A percentile compares a stretch with the other conserved stretches of the same genome.
Evolutionary conservation across 2,797 vertebrate species (phyloP).

Genomic region (Pangasius djambal): DNA sequence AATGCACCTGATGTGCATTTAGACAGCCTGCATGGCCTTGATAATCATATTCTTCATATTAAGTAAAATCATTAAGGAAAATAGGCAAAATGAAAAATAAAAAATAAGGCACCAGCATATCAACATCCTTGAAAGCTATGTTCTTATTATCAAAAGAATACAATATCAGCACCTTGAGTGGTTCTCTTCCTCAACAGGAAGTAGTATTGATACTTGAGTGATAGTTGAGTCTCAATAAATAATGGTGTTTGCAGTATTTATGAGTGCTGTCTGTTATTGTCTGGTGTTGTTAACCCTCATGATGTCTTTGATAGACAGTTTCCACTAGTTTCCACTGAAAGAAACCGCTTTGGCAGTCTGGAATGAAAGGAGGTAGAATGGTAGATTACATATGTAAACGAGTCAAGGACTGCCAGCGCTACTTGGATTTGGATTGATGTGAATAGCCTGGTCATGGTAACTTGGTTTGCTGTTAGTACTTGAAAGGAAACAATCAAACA

Average conservation of each 20-base stretch:
- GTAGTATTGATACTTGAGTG: background rate
- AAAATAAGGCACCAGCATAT: background rate
- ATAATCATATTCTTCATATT: background rate
- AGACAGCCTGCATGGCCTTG: background rate
- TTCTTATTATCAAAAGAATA: background rate
- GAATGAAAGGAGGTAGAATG: background rate
- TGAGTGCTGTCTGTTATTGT: background rate
- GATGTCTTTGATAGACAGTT: background rate
- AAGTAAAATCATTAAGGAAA: background rate
- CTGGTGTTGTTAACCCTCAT: background rate
- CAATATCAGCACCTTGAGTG: background rate
- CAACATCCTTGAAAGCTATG: no score
- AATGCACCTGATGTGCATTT: background rate
- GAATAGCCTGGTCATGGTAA: background rate
- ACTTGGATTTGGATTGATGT: background rate
- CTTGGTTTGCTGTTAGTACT: background rate
- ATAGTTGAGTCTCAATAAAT: background rate
- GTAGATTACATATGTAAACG: background rate
- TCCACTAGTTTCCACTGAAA: background rate
- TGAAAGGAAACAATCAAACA: background rate
- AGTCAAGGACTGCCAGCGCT: background rate
- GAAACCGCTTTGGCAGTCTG: background rate
- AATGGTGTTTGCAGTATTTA: background rate
- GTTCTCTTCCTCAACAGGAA: background rate
- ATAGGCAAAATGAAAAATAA: background rate